phyloP scores from a whole-genome alignment of 2,113 vertebrate genomes.

The Gobiocypris rarus region DNA sequence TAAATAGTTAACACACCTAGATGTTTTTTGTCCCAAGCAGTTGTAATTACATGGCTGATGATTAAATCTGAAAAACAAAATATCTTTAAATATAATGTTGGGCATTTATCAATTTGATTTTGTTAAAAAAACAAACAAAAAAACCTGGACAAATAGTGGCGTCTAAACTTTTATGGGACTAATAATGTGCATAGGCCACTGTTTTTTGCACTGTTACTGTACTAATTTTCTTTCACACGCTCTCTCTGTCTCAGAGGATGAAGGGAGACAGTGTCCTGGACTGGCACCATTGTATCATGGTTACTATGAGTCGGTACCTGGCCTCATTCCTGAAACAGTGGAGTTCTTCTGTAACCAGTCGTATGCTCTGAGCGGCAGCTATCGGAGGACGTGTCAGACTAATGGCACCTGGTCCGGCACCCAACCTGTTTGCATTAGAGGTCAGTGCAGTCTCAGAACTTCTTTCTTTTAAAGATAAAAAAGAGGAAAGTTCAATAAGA shows the following conservation, averaged over 20 bases:
- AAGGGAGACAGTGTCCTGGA: constrained; percentile 82
- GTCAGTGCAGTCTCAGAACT: constrained; percentile 57
- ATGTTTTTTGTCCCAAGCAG: background rate
- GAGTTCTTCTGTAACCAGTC: constrained; percentile 92
- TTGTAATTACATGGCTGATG: too few relatives aligned
- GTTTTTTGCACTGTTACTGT: background rate
- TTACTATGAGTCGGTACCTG: constrained; percentile 78
- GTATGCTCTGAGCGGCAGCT: constrained; percentile 86
- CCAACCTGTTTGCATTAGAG: constrained; percentile 77
- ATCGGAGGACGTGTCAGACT: constrained; percentile 83
- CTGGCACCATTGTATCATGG: constrained; percentile 86
- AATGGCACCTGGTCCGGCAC: constrained; percentile 75
- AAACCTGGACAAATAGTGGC: background rate
- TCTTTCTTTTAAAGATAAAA: background rate
- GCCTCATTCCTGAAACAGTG: constrained; percentile 76
- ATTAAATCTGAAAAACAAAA: too few relatives aligned
- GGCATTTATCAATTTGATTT: background rate
- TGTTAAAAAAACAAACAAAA: background rate
- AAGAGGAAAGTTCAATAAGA: too few relatives aligned
- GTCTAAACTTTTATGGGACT: background rate
- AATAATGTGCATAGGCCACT: background rate
- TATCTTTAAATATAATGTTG: too few relatives aligned
- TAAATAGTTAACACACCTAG: too few relatives aligned
- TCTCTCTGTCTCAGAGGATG: constrained; percentile 71
- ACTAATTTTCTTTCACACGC: background rate